Conservation (phyloP, 1,140 invertebrate species). For the Rhagoletis pomonella region DNA sequence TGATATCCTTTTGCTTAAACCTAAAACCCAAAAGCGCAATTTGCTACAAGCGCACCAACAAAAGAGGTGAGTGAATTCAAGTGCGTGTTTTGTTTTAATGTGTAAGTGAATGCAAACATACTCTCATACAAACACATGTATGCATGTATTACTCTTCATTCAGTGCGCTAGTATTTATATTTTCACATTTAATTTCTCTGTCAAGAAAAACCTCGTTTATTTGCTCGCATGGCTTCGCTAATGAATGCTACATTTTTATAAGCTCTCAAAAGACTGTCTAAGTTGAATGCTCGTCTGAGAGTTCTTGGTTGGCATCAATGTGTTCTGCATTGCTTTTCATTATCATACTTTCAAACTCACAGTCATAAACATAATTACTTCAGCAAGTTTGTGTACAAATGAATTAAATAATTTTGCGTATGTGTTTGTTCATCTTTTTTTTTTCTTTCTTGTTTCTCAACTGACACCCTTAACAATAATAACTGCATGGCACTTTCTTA, state of each 20-base stretch:
- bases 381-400: slow-evolving; percentile 41
- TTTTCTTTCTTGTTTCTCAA: background rate
- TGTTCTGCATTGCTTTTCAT: slow-evolving; percentile 36
- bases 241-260: slow-evolving; percentile 20
- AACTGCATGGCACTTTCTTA: slow-evolving; percentile 1
- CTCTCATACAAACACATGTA: background rate
- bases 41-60: background rate
- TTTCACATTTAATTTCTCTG: background rate
- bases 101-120: no score
- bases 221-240: slow-evolving; percentile 22
- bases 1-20: slow-evolving; percentile 56
- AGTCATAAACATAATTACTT: slow-evolving; percentile 13
- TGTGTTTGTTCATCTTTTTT: slow-evolving; percentile 49
- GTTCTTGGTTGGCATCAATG: background rate
- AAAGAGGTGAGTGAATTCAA: no score
- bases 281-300: background rate
- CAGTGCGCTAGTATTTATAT: background rate
- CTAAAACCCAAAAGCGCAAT: slow-evolving; percentile 31
- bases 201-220: background rate
- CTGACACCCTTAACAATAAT: background rate
- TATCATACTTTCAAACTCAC: slow-evolving; percentile 55
- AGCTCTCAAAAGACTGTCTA: background rate
- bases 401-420: slow-evolving; percentile 58
- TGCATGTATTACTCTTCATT: slow-evolving; percentile 57
- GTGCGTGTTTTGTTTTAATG: background rate